Conservation (phyloP, 2,797 vertebrate genomes). For the Micromesistius poutassou region DNA sequence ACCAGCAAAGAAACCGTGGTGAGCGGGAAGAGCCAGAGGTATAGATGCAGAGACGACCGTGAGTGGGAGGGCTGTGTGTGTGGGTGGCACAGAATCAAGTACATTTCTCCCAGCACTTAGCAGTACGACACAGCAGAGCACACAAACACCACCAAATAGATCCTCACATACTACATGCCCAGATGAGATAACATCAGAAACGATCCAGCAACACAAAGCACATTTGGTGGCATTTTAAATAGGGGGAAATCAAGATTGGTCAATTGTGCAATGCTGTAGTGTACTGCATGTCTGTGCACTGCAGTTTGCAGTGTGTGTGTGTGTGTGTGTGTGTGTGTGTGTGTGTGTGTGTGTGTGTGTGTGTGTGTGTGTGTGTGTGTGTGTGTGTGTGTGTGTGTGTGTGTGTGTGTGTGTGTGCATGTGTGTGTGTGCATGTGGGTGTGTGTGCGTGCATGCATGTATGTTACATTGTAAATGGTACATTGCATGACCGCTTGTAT, state of each 20-base stretch:
- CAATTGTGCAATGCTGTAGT: slow-evolving; percentile 14
- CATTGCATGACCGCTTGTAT: slow-evolving; percentile 13
- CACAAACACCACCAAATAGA: slow-evolving; percentile 63
- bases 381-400: slow-evolving; percentile 2
- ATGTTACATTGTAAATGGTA: not conserved
- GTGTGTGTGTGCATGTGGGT: not conserved
- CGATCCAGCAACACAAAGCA: slow-evolving; percentile 25
- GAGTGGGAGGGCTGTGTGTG: slow-evolving; percentile 73
- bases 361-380: slow-evolving; percentile 9
- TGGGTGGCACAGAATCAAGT: slow-evolving; percentile 79
- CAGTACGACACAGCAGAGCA: slow-evolving; percentile 69
- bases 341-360: slow-evolving; percentile 9
- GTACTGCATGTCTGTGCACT: not conserved
- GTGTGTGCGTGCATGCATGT: slow-evolving; percentile 11
- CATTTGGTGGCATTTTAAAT: slow-evolving; percentile 29
- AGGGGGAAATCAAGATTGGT: slow-evolving; percentile 22
- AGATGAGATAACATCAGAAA: slow-evolving; percentile 34
- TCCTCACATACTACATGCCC: slow-evolving; percentile 52
- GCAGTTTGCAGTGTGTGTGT: not conserved
- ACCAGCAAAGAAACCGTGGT: slow-evolving; percentile 68
- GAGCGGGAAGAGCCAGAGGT: slow-evolving; percentile 78
- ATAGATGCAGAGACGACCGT: slow-evolving; percentile 75
- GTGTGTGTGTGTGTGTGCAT: slow-evolving; percentile 1
- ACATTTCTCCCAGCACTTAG: slow-evolving; percentile 81
- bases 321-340: slow-evolving; percentile 12